Base-by-base conservation (phyloP, 2,888 invertebrate species). In the Rhagonycha lutea region DNA sequence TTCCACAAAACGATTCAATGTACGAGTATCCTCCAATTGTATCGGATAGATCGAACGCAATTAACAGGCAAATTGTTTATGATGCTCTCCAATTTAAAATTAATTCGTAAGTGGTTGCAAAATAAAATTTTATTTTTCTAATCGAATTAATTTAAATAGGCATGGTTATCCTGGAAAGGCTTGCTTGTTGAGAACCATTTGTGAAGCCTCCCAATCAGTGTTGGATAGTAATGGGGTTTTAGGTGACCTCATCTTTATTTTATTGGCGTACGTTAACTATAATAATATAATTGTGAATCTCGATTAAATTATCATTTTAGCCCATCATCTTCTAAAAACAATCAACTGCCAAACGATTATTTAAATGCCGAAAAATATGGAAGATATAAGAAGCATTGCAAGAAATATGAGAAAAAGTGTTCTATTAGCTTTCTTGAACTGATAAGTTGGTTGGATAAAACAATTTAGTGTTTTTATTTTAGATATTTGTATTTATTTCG, bases 131-230 rank as follows among this genome's bases (percentile, higher is more conserved):
- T 2, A 9, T 1, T 26, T 12, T 23, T 18, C 12, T 12, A 11
- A 11, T 3, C 10, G n/a, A 26, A 18, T 11, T 28, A 47, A 24
- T 23, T 26, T 62, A 14, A 18, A 61, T 86, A 92, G 92, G 75
- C 87, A 90, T 78, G 90, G 92, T 24, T 91, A 91, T 84, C 86
- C 89, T 74, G 93, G 92, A 7, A 89, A 88, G 68, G 86, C 88
- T 29, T 94, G 94, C 84, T 87, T 94, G 76, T 87, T 93, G 78
- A 89, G 92, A 80, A 89, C 91, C 68, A 92, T 94, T 83, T 94
- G 94, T 83, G 93, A 94, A 85, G 90, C 91, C 76, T 89, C 91
- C 71, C 89, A 87, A 72, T 86, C 87, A 14, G 89, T 90, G 75
- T 87, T 91, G 76, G 85, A 89, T 75, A 23, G 90, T 81, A 92